Evolutionary conservation across 2,113 vertebrate species (phyloP).

Genomic region (Leucosticte australis): DNA sequence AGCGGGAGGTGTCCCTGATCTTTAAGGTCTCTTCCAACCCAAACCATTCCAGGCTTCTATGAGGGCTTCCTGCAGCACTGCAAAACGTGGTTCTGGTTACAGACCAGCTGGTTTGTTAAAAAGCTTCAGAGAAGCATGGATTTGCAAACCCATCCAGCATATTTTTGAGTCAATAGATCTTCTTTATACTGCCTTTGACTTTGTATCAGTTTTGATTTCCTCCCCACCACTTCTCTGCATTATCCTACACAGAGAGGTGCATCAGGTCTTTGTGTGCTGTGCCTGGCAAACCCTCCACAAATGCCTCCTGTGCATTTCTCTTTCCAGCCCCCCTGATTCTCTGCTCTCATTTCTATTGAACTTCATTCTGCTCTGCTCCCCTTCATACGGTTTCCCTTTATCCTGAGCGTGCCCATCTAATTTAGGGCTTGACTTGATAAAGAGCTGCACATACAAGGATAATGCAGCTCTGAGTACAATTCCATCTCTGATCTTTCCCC

Average conservation of each 20-base stretch:
- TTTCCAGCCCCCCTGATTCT: background rate
- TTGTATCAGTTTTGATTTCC: background rate
- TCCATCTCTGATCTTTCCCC: background rate
- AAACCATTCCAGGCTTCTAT: background rate
- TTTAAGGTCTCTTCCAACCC: background rate
- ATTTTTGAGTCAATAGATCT: background rate
- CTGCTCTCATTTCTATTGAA: background rate
- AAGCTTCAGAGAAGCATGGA: background rate
- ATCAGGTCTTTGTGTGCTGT: accelerated
- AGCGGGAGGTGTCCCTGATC: background rate
- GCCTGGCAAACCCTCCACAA: background rate
- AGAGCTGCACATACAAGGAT: background rate
- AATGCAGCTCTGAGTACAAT: background rate
- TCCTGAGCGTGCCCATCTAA: background rate
- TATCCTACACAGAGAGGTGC: background rate
- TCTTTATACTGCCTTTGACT: background rate
- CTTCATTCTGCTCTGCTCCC: background rate
- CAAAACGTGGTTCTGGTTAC: background rate
- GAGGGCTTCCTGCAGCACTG: background rate
- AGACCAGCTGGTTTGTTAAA: background rate
- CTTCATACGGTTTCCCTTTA: background rate
- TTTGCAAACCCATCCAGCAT: background rate
- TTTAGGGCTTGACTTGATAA: background rate
- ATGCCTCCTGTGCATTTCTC: background rate
- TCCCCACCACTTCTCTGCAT: background rate